Evolutionary conservation across 2,888 invertebrate genomes (phyloP), one percentile per base, ranked within the genome.

Genomic region (Copidosoma aretas): DNA sequence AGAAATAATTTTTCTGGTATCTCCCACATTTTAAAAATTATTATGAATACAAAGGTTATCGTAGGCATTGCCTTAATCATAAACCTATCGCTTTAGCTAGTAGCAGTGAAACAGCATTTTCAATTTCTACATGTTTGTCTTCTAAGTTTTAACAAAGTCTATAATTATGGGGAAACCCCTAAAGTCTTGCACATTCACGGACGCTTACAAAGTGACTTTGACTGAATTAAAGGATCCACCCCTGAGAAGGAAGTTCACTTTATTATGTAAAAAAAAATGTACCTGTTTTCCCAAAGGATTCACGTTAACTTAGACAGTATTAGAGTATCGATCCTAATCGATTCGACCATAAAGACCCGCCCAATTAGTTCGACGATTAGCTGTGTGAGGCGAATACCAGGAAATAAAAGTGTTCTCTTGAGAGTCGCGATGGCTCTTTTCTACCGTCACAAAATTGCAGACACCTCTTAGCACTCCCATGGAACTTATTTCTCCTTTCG

Each of bases 201-300:
- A 94, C 93, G 71, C 93, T 93, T n/a, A 95, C 93, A 0, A 94
- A 91, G 68, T 94, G 87, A 77, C 89, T 85, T 82, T 93, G 91
- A 77, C 88, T 89, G 4, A 94, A 94, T 84, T 94, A 94, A 73
- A 94, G 84, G 60, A 94, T 93, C 76, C 93, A 88, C 61, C 94
- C 94, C 86, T 86, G 71, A 58, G 78, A 78, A 64, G 24, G 21
- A 57, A 56, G 59, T 24, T 46, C 17, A 17, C 2, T 17, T 32
- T 32, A 32, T 56, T 56, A 32, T 25, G 24, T 25, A 32, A 32
- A 8, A 32, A 32, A 56, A 14, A 49, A 14, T 63, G 54, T 62
- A 88, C 88, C 85, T 93, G 93, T 86, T 94, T 94, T 73, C 93
- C 93, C 93, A 94, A 94, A 1, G 94, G 94, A 82, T 94, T 94